These are phyloP conservation scores for Telenomus remus DNA, from an alignment of 1,140 invertebrate species.

Conservation along the genomic window DNA sequence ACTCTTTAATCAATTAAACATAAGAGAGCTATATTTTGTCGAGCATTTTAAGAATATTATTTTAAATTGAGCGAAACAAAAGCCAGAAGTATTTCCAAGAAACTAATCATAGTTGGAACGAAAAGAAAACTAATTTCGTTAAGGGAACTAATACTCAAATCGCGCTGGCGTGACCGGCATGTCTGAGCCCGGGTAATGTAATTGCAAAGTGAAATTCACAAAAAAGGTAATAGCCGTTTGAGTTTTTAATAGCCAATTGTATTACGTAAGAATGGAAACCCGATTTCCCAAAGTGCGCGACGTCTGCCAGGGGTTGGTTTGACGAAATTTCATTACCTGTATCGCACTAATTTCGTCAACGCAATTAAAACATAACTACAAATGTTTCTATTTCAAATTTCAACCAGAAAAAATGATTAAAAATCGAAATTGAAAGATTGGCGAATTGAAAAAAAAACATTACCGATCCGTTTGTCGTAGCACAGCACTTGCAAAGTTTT, in stretches of 20 bases:
- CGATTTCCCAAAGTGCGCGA: conserved; percentile 2
- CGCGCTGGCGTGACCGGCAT: neutral
- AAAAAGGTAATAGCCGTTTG: neutral
- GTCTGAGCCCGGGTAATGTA: conserved; percentile 7
- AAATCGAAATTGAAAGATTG: neutral
- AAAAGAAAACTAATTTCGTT: conserved; percentile 1
- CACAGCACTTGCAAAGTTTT: neutral
- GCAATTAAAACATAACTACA: too few species aligned
- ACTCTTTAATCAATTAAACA: too few species aligned
- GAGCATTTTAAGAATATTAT: too few species aligned
- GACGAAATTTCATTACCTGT: conserved; percentile 5
- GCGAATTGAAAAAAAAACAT: too few species aligned
- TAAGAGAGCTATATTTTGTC: too few species aligned
- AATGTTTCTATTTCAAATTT: too few species aligned
- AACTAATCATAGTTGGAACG: neutral
- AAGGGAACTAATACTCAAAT: neutral
- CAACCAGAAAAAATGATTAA: too few species aligned
- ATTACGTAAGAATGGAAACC: neutral
- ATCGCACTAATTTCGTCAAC: too few species aligned
- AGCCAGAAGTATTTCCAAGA: too few species aligned
- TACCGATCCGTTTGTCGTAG: neutral
- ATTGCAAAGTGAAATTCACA: conserved; percentile 4
- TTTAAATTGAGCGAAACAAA: too few species aligned
- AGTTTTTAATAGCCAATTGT: conserved; percentile 1
- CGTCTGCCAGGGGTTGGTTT: neutral